These are phyloP conservation scores for Morinoia aosen DNA, from an alignment of 2,888 invertebrate species.

Conservation along the genomic window DNA sequence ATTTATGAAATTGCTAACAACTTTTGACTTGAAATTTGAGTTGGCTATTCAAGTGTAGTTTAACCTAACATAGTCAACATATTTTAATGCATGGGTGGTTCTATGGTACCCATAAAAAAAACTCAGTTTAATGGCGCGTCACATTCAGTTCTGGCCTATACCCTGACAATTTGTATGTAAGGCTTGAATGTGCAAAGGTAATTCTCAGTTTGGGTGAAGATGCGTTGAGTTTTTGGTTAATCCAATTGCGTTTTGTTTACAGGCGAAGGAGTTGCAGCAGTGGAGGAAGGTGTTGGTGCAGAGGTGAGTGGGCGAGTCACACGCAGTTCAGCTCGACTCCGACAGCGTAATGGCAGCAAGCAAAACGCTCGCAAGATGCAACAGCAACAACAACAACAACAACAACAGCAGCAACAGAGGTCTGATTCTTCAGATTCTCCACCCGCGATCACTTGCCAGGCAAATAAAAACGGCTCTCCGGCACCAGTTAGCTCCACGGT, in stretches of 20 bases:
- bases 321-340: not conserved
- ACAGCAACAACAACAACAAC: not conserved
- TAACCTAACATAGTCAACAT: too few relatives aligned
- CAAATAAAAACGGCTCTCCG: slow-evolving; percentile 5
- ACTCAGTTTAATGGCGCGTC: too few relatives aligned
- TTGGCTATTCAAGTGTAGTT: too few relatives aligned
- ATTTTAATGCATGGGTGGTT: too few relatives aligned
- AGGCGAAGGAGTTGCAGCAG: not conserved
- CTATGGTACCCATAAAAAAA: too few relatives aligned
- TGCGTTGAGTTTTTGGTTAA: too few relatives aligned
- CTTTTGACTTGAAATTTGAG: too few relatives aligned
- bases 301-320: not conserved
- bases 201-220: not conserved
- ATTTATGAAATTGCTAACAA: too few relatives aligned
- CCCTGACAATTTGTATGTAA: not conserved
- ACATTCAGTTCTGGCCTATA: too few relatives aligned
- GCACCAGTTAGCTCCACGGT: not conserved
- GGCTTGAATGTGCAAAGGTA: not conserved
- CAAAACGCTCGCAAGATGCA: not conserved
- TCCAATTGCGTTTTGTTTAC: not conserved
- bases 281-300: not conserved
- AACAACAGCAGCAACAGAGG: not conserved
- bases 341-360: not conserved
- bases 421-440: not conserved
- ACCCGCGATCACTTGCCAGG: not conserved